A percentile compares a stretch with the other conserved stretches of the same genome.
These are phyloP conservation scores for Acanthaster planci DNA, from an alignment of 35 echinoderm and acorn worm species.

Conservation along the genomic window DNA sequence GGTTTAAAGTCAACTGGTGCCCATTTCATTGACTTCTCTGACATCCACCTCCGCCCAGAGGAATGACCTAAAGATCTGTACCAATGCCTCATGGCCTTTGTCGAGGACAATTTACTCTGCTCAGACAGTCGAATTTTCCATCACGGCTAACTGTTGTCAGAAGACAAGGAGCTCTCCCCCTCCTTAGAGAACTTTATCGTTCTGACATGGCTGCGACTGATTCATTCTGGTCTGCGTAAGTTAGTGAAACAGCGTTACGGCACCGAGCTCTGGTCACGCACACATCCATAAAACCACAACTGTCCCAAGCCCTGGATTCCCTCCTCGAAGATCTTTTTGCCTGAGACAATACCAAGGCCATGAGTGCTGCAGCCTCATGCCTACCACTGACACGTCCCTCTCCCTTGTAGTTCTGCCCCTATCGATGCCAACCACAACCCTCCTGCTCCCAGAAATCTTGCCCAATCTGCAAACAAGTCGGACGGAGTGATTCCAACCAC, in stretches of 20 bases:
- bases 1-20: too few relatives aligned
- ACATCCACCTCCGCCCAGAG: constrained; percentile 21
- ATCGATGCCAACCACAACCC: background rate
- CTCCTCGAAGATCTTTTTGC: constrained; percentile 6
- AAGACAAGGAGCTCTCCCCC: constrained; percentile 61
- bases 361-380: too few relatives aligned
- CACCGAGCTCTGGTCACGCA: constrained; percentile 43
- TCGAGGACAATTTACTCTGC: constrained; percentile 42
- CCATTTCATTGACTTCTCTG: too few relatives aligned
- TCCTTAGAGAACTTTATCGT: constrained; percentile 66
- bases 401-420: background rate
- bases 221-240: constrained; percentile 42
- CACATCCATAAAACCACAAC: constrained; percentile 65
- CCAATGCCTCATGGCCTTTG: constrained; percentile 41
- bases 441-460: background rate
- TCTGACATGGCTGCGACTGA: constrained; percentile 51
- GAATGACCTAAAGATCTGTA: constrained; percentile 55
- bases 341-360: constrained; percentile 4
- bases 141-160: constrained; percentile 42
- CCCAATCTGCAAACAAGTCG: constrained; percentile 54
- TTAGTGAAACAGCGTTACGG: constrained; percentile 75
- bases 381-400: background rate
- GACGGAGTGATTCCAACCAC: constrained; percentile 1
- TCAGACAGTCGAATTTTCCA: constrained; percentile 38
- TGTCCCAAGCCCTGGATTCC: constrained; percentile 58